Evolutionary conservation across 2,797 vertebrate genomes (phyloP).

Genomic region (Schizothorax lantsangensis): DNA sequence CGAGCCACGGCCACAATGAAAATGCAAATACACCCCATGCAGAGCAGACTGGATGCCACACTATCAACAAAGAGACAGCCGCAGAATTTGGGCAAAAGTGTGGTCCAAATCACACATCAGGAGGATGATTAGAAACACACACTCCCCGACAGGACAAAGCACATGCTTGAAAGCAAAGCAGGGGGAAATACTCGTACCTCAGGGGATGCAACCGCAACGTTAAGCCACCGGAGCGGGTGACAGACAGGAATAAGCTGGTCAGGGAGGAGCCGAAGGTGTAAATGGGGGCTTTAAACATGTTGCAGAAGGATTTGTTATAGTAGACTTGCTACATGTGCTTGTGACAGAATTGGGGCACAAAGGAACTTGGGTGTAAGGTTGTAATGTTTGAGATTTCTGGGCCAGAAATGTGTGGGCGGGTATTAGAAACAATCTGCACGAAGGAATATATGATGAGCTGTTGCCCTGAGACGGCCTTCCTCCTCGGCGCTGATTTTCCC

Average conservation of each 20-base stretch:
- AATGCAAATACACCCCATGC: slow-evolving; percentile 78
- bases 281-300: slow-evolving; percentile 49
- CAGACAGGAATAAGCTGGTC: slow-evolving; percentile 48
- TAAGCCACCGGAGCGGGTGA: slow-evolving; percentile 39
- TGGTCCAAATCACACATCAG: slow-evolving; percentile 74
- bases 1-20: slow-evolving; percentile 70
- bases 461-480: slow-evolving; percentile 45
- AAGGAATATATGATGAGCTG: slow-evolving; percentile 45
- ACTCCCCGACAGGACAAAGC: slow-evolving; percentile 64
- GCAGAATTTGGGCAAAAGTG: slow-evolving; percentile 65
- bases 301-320: slow-evolving; percentile 53
- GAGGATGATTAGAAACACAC: slow-evolving; percentile 72
- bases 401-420: slow-evolving; percentile 32
- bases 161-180: not conserved
- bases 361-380: slow-evolving; percentile 37
- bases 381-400: slow-evolving; percentile 41
- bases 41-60: slow-evolving; percentile 68
- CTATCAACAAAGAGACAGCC: slow-evolving; percentile 80
- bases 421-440: slow-evolving; percentile 43
- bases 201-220: slow-evolving; percentile 29
- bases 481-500: slow-evolving; percentile 4
- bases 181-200: slow-evolving; percentile 28
- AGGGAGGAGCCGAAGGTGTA: slow-evolving; percentile 45
- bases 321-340: slow-evolving; percentile 31
- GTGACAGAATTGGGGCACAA: slow-evolving; percentile 58